phyloP scores from a whole-genome alignment of 2,797 vertebrate species.

The Fundulus diaphanus region DNA sequence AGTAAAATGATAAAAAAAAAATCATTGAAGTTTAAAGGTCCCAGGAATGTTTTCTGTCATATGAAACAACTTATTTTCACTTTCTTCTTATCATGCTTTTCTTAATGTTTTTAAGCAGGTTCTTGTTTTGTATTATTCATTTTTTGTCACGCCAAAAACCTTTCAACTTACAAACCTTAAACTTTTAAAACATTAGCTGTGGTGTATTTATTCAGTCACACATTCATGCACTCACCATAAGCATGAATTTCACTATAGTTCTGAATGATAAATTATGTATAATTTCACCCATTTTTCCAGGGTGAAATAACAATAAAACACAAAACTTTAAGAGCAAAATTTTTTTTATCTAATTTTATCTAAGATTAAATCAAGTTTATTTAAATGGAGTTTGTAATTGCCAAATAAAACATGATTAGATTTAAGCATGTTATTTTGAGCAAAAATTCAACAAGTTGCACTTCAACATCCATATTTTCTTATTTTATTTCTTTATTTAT shows the following conservation, averaged over 20 bases:
- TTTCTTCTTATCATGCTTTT: accelerated
- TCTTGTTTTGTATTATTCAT: background rate
- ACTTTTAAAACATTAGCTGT: background rate
- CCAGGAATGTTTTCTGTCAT: background rate
- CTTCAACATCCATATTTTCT: background rate
- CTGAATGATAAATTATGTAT: background rate
- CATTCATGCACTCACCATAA: background rate
- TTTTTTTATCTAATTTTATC: no score
- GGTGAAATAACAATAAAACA: background rate
- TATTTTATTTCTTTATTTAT: background rate
- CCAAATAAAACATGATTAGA: no score
- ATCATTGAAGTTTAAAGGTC: background rate
- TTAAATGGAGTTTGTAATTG: no score
- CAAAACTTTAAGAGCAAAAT: background rate
- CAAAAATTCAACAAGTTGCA: no score
- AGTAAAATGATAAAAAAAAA: conserved; percentile 26
- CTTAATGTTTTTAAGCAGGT: background rate
- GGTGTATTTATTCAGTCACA: background rate
- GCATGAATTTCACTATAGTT: background rate
- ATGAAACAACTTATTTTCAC: background rate
- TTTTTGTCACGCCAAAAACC: background rate
- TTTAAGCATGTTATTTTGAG: no score
- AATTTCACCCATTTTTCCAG: background rate
- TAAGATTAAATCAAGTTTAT: no score
- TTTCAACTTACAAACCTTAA: background rate